Percentiles rank a stretch among this genome's conserved stretches.
Conservation (phyloP, 2,888 invertebrate genomes). For the Agrotis ipsilon region DNA sequence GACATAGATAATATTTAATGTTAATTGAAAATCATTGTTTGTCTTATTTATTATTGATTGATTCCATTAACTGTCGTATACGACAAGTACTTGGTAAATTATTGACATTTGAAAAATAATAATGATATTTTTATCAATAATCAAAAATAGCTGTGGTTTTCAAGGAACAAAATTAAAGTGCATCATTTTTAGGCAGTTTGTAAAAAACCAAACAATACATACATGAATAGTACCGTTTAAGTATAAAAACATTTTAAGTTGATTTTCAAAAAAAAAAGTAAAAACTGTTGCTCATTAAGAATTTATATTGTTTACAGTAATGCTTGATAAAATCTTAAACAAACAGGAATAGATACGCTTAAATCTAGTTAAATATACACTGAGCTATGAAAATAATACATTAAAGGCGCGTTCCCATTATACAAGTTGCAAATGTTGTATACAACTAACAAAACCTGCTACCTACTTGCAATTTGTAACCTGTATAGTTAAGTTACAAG, state of each 20-base stretch:
- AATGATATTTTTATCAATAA: background rate
- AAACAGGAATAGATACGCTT: slow-evolving; percentile 3
- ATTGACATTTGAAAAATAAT: background rate
- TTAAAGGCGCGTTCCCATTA: too few species aligned
- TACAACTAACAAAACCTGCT: too few species aligned
- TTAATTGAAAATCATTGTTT: background rate
- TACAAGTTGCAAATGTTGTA: too few species aligned
- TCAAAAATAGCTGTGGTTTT: background rate
- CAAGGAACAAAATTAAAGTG: background rate
- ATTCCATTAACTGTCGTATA: slow-evolving; percentile 19
- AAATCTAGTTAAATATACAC: slow-evolving; percentile 13
- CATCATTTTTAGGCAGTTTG: background rate
- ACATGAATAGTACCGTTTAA: too few species aligned
- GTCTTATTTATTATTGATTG: background rate
- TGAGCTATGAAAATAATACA: slow-evolving; percentile 10
- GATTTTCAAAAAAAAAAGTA: too few species aligned
- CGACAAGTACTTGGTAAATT: background rate
- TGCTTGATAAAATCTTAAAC: background rate
- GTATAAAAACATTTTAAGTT: too few species aligned
- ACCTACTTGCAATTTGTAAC: too few species aligned
- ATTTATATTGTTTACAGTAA: background rate
- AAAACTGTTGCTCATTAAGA: background rate
- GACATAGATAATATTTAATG: background rate
- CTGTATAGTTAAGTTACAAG: too few species aligned
- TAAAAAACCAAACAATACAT: background rate